A percentile compares a stretch with the other conserved stretches of the same genome.
Conservation (phyloP, 2,797 vertebrate genomes). For the Acipenser ruthenus region DNA sequence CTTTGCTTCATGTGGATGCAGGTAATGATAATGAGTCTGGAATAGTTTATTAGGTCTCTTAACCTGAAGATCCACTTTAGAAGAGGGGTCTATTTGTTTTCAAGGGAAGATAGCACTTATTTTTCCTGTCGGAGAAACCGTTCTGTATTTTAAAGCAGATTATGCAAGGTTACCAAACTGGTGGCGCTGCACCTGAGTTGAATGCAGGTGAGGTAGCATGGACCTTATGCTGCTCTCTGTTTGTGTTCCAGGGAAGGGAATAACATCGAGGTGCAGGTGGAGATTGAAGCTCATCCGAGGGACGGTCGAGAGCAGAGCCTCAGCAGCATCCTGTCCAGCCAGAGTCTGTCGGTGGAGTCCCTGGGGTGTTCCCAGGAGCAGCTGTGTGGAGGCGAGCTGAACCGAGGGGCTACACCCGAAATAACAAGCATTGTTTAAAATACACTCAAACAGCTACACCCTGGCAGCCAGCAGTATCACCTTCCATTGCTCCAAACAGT, state of each 20-base stretch:
- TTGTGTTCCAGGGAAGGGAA: conserved; percentile 56
- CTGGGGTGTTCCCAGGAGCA: conserved; percentile 40
- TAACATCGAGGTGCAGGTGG: conserved; percentile 72
- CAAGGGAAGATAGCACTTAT: too few relatives aligned
- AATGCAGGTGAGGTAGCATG: too few relatives aligned
- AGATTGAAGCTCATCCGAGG: conserved; percentile 61
- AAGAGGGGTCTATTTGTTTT: too few relatives aligned
- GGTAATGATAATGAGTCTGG: too few relatives aligned
- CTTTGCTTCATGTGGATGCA: too few relatives aligned
- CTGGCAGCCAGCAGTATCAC: not conserved
- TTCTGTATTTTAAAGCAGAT: too few relatives aligned
- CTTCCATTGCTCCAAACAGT: not conserved
- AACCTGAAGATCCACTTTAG: too few relatives aligned
- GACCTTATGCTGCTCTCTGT: not conserved
- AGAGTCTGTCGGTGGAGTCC: conserved; percentile 68
- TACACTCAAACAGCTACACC: not conserved
- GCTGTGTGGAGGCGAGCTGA: conserved; percentile 8
- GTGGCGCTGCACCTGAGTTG: too few relatives aligned
- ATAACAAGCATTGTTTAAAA: not conserved
- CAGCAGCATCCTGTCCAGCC: conserved; percentile 64
- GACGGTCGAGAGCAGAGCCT: conserved; percentile 61
- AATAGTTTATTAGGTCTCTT: too few relatives aligned
- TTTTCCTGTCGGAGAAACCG: too few relatives aligned
- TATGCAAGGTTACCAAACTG: too few relatives aligned
- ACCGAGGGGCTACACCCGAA: not conserved